Evolutionary conservation across 2,797 vertebrate species (phyloP), one percentile per base, ranked within the genome.

Genomic region (Caiman crocodilus): DNA sequence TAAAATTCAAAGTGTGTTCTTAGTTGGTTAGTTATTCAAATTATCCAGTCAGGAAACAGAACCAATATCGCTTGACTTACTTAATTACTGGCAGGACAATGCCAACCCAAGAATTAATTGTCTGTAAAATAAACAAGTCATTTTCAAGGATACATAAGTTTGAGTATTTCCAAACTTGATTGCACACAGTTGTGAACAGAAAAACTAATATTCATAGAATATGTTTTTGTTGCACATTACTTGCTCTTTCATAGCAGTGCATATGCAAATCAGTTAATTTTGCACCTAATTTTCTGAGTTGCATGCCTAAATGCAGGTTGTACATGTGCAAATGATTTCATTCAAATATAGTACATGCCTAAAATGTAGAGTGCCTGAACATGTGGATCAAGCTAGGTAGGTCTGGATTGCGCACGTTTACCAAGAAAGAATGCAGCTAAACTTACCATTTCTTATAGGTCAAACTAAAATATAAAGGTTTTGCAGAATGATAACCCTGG

Each of bases 221-320:
- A 93, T 88, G 81, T 7, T 96, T 94, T 94, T 95, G 88, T 92
- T 96, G 87, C 85, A 42, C 82, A 92, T 94, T 93, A 95, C 79
- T 92, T 89, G 92, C 83, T 95, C 2, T 1, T 75, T 96, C 94
- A 76, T 88, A 89, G 32, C 63, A 96, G 95, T 96, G 89, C 88
- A 32, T 90, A 97, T 97, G 96, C 95, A 97, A 96, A 96, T 95
- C 92, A 95, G 79, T 90, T 96, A 95, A 96, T 95, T 96, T 95
- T 95, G 71, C 92, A 95, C 75, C 82, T 94, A 96, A 96, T 96
- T 95, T 92, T 91, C 92, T 92, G 69, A 96, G 96, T 97, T 97
- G 92, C 95, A 97, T 96, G 91, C 91, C 89, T 96, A 96, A 97
- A 94, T 97, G 90, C 88, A 92, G 89, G 89, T 83, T 96, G 94